These are phyloP conservation scores for Aurelia aurita complex sp. Pacific DNA, from an alignment of 30 jellyfish, hydroid and myxozoan species.

Conservation along the genomic window DNA sequence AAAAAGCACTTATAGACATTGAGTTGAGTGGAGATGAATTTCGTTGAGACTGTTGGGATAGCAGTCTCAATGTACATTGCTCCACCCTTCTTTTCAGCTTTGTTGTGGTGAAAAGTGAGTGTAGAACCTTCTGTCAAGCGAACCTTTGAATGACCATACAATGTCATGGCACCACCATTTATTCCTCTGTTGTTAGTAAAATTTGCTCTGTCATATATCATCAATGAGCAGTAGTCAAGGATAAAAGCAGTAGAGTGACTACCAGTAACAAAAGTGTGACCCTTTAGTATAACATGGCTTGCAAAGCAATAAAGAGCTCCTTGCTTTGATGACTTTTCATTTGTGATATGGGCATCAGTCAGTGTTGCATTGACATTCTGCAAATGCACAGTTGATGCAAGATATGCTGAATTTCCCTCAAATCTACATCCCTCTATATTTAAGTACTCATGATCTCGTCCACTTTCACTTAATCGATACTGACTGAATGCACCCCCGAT, in stretches of 20 bases:
- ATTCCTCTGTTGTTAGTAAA: slow-evolving; percentile 53
- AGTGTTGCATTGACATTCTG: slow-evolving; percentile 30
- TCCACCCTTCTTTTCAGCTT: slow-evolving; percentile 75
- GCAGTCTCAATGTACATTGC: slow-evolving; percentile 69
- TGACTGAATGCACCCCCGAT: slow-evolving; percentile 79
- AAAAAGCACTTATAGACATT: slow-evolving; percentile 63
- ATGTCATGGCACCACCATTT: slow-evolving; percentile 82
- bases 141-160: slow-evolving; percentile 62
- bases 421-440: slow-evolving; percentile 4
- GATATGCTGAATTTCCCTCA: slow-evolving; percentile 9
- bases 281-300: slow-evolving; percentile 12
- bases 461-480: not conserved
- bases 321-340: slow-evolving; percentile 27
- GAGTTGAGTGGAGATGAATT: slow-evolving; percentile 51
- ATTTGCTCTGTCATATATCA: slow-evolving; percentile 8
- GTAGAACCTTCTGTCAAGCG: slow-evolving; percentile 27
- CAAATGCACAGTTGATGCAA: slow-evolving; percentile 30
- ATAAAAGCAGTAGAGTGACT: slow-evolving; percentile 55
- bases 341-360: slow-evolving; percentile 6
- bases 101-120: slow-evolving; percentile 43
- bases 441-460: slow-evolving; percentile 11
- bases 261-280: slow-evolving; percentile 6
- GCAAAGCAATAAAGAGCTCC: slow-evolving; percentile 69
- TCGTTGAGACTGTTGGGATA: slow-evolving; percentile 14
- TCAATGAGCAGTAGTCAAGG: slow-evolving; percentile 44